These are phyloP conservation scores for Drosophila tanythrix DNA, from an alignment of 2,888 invertebrate species.

Conservation along the genomic window DNA sequence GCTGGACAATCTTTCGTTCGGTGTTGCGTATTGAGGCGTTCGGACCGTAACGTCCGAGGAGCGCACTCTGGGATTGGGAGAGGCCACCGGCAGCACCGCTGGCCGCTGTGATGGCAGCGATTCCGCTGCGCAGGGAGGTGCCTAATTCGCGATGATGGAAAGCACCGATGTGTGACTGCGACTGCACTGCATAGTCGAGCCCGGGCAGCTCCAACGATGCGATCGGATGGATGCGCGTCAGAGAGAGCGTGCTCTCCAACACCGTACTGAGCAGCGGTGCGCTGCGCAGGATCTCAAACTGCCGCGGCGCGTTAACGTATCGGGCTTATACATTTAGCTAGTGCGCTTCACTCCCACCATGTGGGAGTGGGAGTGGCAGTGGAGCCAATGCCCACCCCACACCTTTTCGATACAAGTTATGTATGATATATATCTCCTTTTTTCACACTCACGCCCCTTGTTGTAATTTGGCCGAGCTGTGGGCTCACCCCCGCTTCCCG, in stretches of 20 bases:
- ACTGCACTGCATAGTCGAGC: conserved; percentile 83
- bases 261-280: conserved; percentile 85
- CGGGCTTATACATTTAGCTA: conserved; percentile 85
- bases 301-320: conserved; percentile 84
- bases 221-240: conserved; percentile 85
- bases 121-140: conserved; percentile 79
- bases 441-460: conserved; percentile 29
- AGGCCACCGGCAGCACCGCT: conserved; percentile 67
- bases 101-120: conserved; percentile 78
- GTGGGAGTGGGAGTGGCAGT: conserved; percentile 19
- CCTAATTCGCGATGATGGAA: conserved; percentile 79
- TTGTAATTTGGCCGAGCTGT: conserved; percentile 28
- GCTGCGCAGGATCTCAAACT: conserved; percentile 85
- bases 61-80: conserved; percentile 72
- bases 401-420: neutral
- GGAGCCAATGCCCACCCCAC: conserved; percentile 12
- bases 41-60: conserved; percentile 79
- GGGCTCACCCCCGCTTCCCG: conserved; percentile 4
- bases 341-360: conserved; percentile 26
- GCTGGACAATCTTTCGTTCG: conserved; percentile 83
- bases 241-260: conserved; percentile 84
- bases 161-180: conserved; percentile 75
- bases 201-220: conserved; percentile 84
- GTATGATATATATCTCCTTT: neutral
- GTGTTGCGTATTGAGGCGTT: conserved; percentile 81